These are phyloP conservation scores for Drosophila baimaii DNA, from an alignment of 1,140 invertebrate species.

Conservation along the genomic window DNA sequence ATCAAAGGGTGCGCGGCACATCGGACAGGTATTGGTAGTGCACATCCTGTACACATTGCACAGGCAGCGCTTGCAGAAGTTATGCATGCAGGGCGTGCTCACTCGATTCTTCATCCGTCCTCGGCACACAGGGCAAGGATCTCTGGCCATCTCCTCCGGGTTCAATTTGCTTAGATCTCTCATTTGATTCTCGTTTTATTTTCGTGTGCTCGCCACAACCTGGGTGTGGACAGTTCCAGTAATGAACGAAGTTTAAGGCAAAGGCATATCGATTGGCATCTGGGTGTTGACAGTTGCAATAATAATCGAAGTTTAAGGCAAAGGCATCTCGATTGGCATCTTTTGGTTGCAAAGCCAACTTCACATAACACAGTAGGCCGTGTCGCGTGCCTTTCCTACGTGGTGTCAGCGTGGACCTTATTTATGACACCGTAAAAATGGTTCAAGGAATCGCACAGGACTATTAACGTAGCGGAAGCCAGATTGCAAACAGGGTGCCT, in stretches of 20 bases:
- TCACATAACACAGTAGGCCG: constrained; percentile 9
- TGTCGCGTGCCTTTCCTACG: constrained; percentile 28
- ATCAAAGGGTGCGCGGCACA: constrained; percentile 52
- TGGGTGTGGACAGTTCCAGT: not conserved
- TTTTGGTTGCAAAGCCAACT: not conserved
- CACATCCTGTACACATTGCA: constrained; percentile 39
- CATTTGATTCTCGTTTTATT: not conserved
- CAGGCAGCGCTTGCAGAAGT: constrained; percentile 56
- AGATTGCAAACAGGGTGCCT: constrained; percentile 12
- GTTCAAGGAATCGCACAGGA: constrained; percentile 42
- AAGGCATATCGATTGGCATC: constrained; percentile 8
- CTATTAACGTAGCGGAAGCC: constrained; percentile 23
- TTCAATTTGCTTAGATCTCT: constrained; percentile 7
- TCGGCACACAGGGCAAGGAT: constrained; percentile 52
- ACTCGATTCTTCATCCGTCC: constrained; percentile 36
- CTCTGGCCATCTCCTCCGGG: constrained; percentile 4
- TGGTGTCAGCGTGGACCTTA: constrained; percentile 43
- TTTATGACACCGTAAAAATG: constrained; percentile 56
- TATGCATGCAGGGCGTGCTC: constrained; percentile 45
- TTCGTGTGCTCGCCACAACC: too few relatives aligned
- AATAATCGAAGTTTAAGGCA: constrained; percentile 22
- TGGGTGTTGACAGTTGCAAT: constrained; percentile 1
- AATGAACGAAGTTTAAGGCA: constrained; percentile 27
- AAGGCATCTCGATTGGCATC: constrained; percentile 9
- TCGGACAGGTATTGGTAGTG: constrained; percentile 41